Conservation (phyloP, 2,113 vertebrate genomes). For the Neolamprologus toae region DNA sequence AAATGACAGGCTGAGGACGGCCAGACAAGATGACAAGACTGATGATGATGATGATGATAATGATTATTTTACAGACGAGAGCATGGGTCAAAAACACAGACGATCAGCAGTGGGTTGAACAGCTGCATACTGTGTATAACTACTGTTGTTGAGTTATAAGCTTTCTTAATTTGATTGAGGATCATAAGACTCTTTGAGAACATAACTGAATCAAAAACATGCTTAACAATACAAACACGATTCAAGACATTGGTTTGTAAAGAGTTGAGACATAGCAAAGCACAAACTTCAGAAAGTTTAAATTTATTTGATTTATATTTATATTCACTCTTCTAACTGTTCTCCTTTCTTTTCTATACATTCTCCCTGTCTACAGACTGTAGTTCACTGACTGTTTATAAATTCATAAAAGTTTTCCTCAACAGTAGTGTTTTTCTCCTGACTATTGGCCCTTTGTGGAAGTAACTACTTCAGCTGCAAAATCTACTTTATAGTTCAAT, state of each 20-base stretch:
- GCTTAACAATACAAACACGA: neutral
- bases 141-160: neutral
- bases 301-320: neutral
- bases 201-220: neutral
- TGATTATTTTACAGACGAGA: neutral
- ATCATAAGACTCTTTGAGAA: neutral
- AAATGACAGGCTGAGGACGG: slow-evolving; percentile 18
- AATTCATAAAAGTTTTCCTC: neutral
- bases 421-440: neutral
- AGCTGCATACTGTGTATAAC: neutral
- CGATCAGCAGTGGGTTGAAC: neutral
- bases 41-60: slow-evolving; percentile 4
- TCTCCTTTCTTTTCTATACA: neutral
- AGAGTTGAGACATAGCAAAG: neutral
- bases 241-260: neutral
- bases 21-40: neutral
- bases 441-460: neutral
- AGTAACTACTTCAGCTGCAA: neutral
- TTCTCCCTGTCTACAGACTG: neutral
- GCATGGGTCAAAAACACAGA: neutral
- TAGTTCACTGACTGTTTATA: neutral
- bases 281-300: neutral
- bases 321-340: neutral
- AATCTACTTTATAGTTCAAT: neutral
- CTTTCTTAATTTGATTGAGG: neutral